Conservation (phyloP, 1,140 invertebrate genomes). For the Anthonomus grandis region DNA sequence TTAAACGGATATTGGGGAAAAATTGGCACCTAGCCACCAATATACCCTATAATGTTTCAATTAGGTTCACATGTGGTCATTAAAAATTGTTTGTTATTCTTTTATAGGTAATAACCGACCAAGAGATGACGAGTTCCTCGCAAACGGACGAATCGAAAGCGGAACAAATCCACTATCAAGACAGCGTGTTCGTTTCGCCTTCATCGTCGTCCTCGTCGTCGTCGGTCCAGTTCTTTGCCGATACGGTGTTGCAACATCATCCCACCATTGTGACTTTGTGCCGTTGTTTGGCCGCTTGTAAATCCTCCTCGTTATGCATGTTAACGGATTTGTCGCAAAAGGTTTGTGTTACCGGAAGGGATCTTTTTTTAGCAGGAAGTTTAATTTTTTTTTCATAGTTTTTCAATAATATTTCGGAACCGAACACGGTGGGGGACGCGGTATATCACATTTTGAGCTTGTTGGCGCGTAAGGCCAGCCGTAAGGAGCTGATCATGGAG, state of each 20-base stretch:
- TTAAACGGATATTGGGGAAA: no score
- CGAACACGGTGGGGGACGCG: conserved; percentile 74
- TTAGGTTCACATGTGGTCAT: no score
- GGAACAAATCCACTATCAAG: conserved; percentile 62
- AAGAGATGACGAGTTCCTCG: conserved; percentile 47
- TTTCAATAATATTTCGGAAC: conserved; percentile 55
- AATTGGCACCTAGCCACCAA: no score
- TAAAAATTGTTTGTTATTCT: neutral
- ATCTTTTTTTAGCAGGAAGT: no score
- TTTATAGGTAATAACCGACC: conserved; percentile 44
- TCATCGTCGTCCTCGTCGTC: conserved; percentile 52
- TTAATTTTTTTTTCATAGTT: conserved; percentile 30
- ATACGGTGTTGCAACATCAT: conserved; percentile 72
- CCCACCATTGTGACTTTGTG: conserved; percentile 80
- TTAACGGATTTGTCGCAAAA: conserved; percentile 47
- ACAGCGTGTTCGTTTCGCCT: conserved; percentile 10
- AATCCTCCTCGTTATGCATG: conserved; percentile 63
- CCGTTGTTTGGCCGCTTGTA: conserved; percentile 67
- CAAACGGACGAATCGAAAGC: conserved; percentile 80
- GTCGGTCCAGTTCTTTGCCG: conserved; percentile 74
- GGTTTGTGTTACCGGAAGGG: conserved; percentile 15
- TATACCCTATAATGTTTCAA: no score
- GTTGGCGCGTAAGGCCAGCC: conserved; percentile 67
- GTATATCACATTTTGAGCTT: conserved; percentile 77
- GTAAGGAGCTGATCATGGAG: conserved; percentile 67